These are phyloP conservation scores for Uromys caudimaculatus DNA, from an alignment of 2,797 vertebrate genomes.

Conservation along the genomic window DNA sequence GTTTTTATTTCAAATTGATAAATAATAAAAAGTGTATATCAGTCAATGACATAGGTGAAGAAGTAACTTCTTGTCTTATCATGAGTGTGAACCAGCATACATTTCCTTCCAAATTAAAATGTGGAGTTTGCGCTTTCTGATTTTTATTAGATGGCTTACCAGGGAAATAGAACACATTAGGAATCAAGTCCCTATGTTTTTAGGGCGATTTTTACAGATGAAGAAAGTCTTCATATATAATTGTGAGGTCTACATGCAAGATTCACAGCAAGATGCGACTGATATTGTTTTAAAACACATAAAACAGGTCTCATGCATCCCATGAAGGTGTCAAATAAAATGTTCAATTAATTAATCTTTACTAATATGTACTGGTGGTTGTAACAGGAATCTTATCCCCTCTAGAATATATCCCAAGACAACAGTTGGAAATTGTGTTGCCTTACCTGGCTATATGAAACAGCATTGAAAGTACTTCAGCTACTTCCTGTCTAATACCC, in stretches of 20 bases:
- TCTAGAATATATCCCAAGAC: background rate
- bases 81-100: background rate
- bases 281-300: background rate
- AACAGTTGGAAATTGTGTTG: background rate
- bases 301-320: rapidly evolving
- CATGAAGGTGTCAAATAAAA: background rate
- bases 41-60: background rate
- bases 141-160: background rate
- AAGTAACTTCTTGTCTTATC: background rate
- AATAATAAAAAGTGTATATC: background rate
- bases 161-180: background rate
- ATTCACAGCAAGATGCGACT: background rate
- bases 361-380: background rate
- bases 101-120: background rate
- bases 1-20: background rate
- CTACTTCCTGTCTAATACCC: background rate
- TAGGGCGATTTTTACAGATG: background rate
- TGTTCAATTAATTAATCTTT: background rate
- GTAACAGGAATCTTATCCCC: background rate
- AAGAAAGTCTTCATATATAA: background rate
- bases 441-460: background rate
- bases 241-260: background rate
- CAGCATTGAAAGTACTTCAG: background rate
- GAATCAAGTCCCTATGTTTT: background rate
- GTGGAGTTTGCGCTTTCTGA: background rate